These are phyloP conservation scores for Rhabdomys pumilio DNA, from an alignment of 2,797 vertebrate species.

Conservation along the genomic window DNA sequence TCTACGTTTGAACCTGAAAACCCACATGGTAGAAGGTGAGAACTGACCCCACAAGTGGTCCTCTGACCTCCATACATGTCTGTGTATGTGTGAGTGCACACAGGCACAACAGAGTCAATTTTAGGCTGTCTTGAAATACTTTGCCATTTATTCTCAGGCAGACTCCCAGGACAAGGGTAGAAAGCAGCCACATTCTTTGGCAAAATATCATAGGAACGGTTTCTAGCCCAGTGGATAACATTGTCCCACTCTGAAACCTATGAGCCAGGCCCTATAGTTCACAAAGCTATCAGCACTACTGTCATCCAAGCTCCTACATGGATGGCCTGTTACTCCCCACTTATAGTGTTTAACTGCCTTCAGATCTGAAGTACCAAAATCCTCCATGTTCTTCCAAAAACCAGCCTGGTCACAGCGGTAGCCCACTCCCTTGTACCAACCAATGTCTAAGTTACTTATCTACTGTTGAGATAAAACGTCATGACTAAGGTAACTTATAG, in stretches of 20 bases:
- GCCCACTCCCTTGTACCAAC: not conserved
- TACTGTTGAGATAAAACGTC: too few relatives aligned
- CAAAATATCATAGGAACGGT: not conserved
- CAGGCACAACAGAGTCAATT: not conserved
- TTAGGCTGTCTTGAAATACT: not conserved
- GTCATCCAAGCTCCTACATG: too few relatives aligned
- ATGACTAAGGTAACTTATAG: not conserved
- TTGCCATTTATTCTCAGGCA: not conserved
- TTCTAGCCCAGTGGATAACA: too few relatives aligned
- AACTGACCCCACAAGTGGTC: not conserved
- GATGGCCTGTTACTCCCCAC: not conserved
- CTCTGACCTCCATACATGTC: not conserved
- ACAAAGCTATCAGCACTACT: not conserved
- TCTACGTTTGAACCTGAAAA: not conserved
- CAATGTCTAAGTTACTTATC: not conserved
- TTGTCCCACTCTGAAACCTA: not conserved
- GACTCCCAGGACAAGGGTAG: not conserved
- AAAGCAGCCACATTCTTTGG: not conserved
- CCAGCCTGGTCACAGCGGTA: not conserved
- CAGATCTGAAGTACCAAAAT: not conserved
- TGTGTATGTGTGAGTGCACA: rapidly evolving
- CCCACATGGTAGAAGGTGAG: not conserved
- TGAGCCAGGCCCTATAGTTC: not conserved
- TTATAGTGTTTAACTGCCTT: not conserved
- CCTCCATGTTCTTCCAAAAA: not conserved